Base-by-base conservation (phyloP, 2,888 invertebrate species). In the Hirtodrosophila confusa region DNA sequence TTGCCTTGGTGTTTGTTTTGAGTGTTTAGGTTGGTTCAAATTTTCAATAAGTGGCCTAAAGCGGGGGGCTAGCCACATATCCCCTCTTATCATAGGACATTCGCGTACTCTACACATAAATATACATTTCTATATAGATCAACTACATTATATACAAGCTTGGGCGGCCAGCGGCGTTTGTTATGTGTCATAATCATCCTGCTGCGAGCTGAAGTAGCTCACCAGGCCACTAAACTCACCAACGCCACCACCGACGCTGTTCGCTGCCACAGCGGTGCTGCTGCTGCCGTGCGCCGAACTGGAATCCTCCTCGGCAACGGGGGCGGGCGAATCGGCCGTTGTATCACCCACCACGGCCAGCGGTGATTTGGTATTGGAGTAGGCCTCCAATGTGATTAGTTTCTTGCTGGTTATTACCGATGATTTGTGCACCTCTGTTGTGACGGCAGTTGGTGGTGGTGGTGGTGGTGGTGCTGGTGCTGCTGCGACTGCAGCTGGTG, bases 171-270 rank as follows among this genome's bases (percentile, higher is more conserved):
- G 50, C 79, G 84, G 88, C 82, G 86, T 83, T 90, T 92, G 93
- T 93, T 95, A 95, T 93, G 95, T 94, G 91, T 97, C 97, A 88
- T 97, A 93, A 92, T 97, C 97, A 90, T 97, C 97, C 90, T 97
- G 94, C 91, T 97, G 97, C 89, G 97, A 97, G 80, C 97, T 97
- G 92, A 97, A 97, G 92, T 97, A 97, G 90, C 97, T 97, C 63
- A 97, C 97, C 84, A 97, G 93, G 4, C 97, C 97, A 37, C 97
- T 97, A 91, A 97, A 97, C 89, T 97, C 97, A 48, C 96, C 94
- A 65, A 44, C 88, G 6, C 66, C 70, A 0, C 61, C 78, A 4
- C 67, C 68, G 9, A 57, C 72, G 3, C 75, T 73, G 4, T 75
- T 70, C 3, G 68, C 61, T 0, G 71, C 72, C 11, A 74, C 61